Base-by-base conservation (phyloP, 1,140 invertebrate species). In the Orius insidiosus region DNA sequence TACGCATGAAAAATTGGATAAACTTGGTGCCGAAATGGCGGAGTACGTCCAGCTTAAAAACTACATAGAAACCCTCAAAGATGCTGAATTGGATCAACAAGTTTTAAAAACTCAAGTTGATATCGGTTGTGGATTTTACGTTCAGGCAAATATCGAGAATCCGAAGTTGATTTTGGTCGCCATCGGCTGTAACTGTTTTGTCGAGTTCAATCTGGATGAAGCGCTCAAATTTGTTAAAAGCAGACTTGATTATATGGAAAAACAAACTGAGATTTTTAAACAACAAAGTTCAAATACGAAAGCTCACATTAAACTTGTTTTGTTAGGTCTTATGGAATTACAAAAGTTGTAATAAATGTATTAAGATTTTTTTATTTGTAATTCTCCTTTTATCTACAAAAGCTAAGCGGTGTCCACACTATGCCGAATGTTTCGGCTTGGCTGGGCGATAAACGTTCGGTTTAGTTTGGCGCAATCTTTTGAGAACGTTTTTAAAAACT, bases 51-150 rank as follows among this genome's bases (percentile, higher is more conserved):
- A 85, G 56, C 61, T 86, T 32, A 78, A 77, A 58, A 69, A 71
- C 50, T 65, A 69, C 1, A 61, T 75, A 13, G 69, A 72, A 50
- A 65, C 69, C 2, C 58, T 75, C 10, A 69, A 72, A 57, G 55
- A 62, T 15, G 65, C 69, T 48, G 59, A 62, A 2, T 52, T 68
- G 1, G 56, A 68, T 38, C 58, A 64, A 4, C 60, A 65, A 39
- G 76, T 75, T 9, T 73, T 83, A 31, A 85, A 85, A 58, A 81
- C 81, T 0, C 75, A 85, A 67, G 39, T 41, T n/a, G 80, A 86
- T 57, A 55, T 85, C 24, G 82, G 83, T 13, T 77, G 78, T 52
- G 80, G 78, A 60, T 75, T 81, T 39, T 82, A 77, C 53, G 69
- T 82, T 56, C 71, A 82, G 59, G 78, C 78, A 33, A 67, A 71